Conservation (phyloP, 1,140 invertebrate genomes). For the Ceratina japonica region DNA sequence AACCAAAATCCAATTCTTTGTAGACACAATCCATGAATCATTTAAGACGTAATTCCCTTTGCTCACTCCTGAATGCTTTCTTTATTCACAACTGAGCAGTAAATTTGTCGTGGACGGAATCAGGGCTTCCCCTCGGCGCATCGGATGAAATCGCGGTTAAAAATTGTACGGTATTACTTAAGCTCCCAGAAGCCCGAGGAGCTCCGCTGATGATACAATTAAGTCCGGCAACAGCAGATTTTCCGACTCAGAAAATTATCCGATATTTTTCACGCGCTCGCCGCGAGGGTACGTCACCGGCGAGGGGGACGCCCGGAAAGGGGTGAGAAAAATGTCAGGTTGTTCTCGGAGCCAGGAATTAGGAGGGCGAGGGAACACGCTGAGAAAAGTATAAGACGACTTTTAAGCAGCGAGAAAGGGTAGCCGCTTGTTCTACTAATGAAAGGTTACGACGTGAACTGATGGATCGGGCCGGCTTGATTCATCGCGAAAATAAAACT, state of each 20-base stretch:
- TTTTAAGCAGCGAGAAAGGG: slow-evolving; percentile 52
- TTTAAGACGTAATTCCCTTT: neutral
- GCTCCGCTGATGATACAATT: slow-evolving; percentile 79
- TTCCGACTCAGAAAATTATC: slow-evolving; percentile 78
- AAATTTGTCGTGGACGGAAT: slow-evolving; percentile 4
- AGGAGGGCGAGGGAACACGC: slow-evolving; percentile 57
- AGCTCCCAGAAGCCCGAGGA: slow-evolving; percentile 68
- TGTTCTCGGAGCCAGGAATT: slow-evolving; percentile 71
- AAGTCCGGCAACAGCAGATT: slow-evolving; percentile 74
- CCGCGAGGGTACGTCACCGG: slow-evolving; percentile 63
- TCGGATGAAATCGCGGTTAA: slow-evolving; percentile 77
- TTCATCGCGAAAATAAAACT: slow-evolving; percentile 41
- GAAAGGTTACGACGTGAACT: slow-evolving; percentile 49
- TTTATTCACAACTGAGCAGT: neutral
- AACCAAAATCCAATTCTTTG: neutral
- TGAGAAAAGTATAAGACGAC: slow-evolving; percentile 46
- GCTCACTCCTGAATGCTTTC: neutral
- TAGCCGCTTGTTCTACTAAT: slow-evolving; percentile 51
- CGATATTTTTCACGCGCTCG: slow-evolving; percentile 75
- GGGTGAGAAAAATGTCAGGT: slow-evolving; percentile 74
- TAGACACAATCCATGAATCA: neutral
- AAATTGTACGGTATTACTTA: slow-evolving; percentile 78
- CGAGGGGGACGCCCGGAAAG: slow-evolving; percentile 54
- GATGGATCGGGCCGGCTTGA: slow-evolving; percentile 28
- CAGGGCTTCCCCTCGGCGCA: slow-evolving; percentile 11